Percentiles rank a stretch among this genome's conserved stretches.
Evolutionary conservation across 2,113 vertebrate species (phyloP).

Genomic region (Dasyprocta punctata): DNA sequence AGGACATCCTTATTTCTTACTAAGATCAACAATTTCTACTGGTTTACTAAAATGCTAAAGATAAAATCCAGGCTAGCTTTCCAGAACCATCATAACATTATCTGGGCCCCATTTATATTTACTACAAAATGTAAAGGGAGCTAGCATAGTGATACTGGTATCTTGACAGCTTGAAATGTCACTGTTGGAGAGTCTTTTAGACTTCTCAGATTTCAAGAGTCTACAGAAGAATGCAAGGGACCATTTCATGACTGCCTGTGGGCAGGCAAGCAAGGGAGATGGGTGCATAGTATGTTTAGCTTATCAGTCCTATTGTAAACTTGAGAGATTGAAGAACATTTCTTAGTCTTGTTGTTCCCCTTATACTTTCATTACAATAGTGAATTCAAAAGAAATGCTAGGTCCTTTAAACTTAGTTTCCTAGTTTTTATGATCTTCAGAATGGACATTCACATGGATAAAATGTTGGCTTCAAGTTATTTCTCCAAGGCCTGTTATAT

Average conservation of each 20-base stretch:
- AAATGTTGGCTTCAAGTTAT: not conserved
- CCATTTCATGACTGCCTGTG: not conserved
- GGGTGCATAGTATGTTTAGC: not conserved
- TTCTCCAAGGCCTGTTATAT: constrained; percentile 1
- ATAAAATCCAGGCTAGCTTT: not conserved
- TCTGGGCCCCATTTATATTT: not conserved
- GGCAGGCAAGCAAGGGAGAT: not conserved
- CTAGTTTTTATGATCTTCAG: constrained; percentile 16
- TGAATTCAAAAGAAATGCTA: not conserved
- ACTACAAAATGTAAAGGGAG: not conserved
- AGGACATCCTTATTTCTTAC: not conserved
- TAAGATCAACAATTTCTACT: not conserved
- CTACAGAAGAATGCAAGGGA: not conserved
- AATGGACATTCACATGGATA: not conserved
- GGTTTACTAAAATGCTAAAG: not conserved
- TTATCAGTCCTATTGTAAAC: not conserved
- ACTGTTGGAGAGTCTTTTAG: not conserved
- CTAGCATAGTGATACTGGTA: not conserved
- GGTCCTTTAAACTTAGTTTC: not conserved
- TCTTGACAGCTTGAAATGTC: not conserved
- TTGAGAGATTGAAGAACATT: not conserved
- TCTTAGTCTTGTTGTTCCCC: not conserved
- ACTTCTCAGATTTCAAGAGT: not conserved
- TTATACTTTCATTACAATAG: not conserved
- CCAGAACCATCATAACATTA: not conserved